Percentiles rank a stretch among this genome's conserved stretches.
These are phyloP conservation scores for Yasuhikotakia modesta DNA, from an alignment of 2,797 vertebrate genomes.

Conservation along the genomic window DNA sequence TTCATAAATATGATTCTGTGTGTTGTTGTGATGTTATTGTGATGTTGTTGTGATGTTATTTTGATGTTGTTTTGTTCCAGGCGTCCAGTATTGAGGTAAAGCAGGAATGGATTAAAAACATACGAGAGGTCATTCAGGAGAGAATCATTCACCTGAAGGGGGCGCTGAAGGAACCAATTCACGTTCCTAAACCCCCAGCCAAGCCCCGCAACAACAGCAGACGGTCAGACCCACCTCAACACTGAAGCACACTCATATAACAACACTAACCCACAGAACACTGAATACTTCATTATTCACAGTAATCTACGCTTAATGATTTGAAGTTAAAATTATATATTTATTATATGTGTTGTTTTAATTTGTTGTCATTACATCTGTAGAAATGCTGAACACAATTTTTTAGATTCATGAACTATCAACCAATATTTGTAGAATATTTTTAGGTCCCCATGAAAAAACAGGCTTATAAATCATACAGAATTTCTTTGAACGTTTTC, in stretches of 20 bases:
- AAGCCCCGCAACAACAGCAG: slow-evolving; percentile 91
- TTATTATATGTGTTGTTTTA: not conserved
- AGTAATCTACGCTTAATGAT: not conserved
- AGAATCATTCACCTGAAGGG: slow-evolving; percentile 98
- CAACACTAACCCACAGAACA: not conserved
- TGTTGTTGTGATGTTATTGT: not conserved
- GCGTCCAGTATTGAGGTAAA: slow-evolving; percentile 93
- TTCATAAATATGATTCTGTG: not conserved
- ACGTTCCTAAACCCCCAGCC: slow-evolving; percentile 92
- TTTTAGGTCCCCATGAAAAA: too few species aligned
- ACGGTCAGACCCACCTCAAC: slow-evolving; percentile 76
- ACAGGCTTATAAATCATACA: too few species aligned
- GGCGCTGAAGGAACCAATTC: slow-evolving; percentile 94
- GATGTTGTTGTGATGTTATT: slow-evolving; percentile 6
- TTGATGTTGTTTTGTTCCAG: slow-evolving; percentile 72
- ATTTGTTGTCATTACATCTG: not conserved
- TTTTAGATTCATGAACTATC: too few species aligned
- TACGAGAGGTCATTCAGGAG: slow-evolving; percentile 97
- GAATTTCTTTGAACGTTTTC: too few species aligned
- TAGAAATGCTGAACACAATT: not conserved
- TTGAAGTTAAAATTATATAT: not conserved
- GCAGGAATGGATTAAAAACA: slow-evolving; percentile 99
- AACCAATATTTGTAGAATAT: too few species aligned
- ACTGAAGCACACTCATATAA: not conserved
- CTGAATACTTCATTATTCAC: not conserved